Evolutionary conservation across 1,140 invertebrate genomes (phyloP).

Genomic region (Drosophila tsacasi): DNA sequence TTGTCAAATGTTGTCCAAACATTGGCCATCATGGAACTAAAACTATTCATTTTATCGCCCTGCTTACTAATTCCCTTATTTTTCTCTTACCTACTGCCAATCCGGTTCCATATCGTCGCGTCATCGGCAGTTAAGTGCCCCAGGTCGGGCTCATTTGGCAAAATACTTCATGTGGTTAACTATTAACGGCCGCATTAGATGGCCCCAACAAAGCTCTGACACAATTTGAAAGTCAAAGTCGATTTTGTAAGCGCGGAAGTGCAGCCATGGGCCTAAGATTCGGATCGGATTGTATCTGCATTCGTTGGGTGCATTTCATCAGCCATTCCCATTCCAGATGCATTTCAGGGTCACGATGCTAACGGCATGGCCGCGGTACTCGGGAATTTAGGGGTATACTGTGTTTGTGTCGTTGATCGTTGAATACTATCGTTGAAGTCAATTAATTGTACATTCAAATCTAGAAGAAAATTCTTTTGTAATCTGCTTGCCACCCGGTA

Average conservation of each 20-base stretch:
- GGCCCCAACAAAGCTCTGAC: constrained; percentile 31
- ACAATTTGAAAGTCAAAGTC: constrained; percentile 77
- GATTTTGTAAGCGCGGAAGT: constrained; percentile 70
- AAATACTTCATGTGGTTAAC: constrained; percentile 47
- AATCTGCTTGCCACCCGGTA: neutral
- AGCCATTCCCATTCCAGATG: constrained; percentile 38
- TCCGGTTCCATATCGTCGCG: constrained; percentile 46
- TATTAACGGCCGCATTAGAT: constrained; percentile 51
- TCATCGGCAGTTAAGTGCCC: constrained; percentile 46
- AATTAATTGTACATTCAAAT: neutral
- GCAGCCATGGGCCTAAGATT: constrained; percentile 14
- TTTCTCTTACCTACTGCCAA: constrained; percentile 17
- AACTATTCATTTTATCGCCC: constrained; percentile 14
- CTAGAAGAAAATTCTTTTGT: neutral
- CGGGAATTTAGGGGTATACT: constrained; percentile 25
- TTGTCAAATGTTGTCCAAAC: constrained; percentile 56
- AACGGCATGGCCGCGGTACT: constrained; percentile 21
- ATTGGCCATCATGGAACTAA: constrained; percentile 14
- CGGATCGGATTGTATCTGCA: constrained; percentile 28
- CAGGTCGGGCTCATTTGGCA: constrained; percentile 50
- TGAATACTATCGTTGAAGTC: neutral
- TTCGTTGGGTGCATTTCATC: constrained; percentile 63
- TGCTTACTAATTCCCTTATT: constrained; percentile 24
- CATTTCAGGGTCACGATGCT: constrained; percentile 70
- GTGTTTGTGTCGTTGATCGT: neutral